Percentiles rank a stretch among this genome's conserved stretches.
phyloP scores from a whole-genome alignment of 1,140 invertebrate genomes.

The Drosophila parabipectinata region DNA sequence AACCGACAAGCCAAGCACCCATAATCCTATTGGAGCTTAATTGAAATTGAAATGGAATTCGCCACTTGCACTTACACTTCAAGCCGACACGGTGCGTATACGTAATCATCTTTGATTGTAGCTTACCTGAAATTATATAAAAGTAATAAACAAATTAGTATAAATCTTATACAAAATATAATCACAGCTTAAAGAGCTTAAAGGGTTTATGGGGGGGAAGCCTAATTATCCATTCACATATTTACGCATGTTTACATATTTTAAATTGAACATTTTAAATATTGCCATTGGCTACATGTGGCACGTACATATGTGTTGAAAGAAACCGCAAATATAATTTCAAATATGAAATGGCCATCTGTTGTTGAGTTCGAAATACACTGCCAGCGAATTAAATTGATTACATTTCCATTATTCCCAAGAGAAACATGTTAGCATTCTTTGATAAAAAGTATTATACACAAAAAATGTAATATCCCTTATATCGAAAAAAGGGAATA shows the following conservation, averaged over 20 bases:
- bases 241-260: slow-evolving; percentile 12
- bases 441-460: not conserved
- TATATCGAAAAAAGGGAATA: not conserved
- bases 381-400: slow-evolving; percentile 11
- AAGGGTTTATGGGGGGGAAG: slow-evolving; percentile 2
- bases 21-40: slow-evolving; percentile 43
- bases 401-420: not conserved
- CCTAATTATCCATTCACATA: slow-evolving; percentile 41
- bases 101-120: slow-evolving; percentile 30
- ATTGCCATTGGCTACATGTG: slow-evolving; percentile 25
- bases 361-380: slow-evolving; percentile 12
- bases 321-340: slow-evolving; percentile 41
- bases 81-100: slow-evolving; percentile 20
- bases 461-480: not conserved
- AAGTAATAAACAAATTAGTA: slow-evolving; percentile 8
- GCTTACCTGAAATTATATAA: slow-evolving; percentile 58
- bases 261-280: slow-evolving; percentile 36
- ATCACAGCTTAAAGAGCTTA: not conserved
- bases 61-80: slow-evolving; percentile 63
- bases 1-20: not conserved
- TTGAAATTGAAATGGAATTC: slow-evolving; percentile 51
- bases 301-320: slow-evolving; percentile 26
- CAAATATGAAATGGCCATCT: slow-evolving; percentile 1
- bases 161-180: not conserved
- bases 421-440: not conserved